A percentile compares a stretch with the other conserved stretches of the same genome.
Evolutionary conservation across 2,888 invertebrate species (phyloP).

Genomic region (Dasysyrphus tricinctus): DNA sequence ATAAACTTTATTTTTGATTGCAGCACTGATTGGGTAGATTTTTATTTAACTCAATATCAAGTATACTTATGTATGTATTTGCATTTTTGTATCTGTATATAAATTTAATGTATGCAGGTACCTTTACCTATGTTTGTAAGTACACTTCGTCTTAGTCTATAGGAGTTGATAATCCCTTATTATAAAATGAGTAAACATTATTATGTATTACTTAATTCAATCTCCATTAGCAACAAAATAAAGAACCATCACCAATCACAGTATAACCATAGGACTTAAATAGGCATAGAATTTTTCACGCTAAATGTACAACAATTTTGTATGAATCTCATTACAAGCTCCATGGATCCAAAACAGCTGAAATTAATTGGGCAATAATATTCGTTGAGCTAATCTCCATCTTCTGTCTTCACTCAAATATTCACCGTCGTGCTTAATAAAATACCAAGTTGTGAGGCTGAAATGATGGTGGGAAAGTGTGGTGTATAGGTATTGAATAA

Average conservation of each 20-base stretch:
- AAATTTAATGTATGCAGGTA: no score
- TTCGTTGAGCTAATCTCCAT: conserved; percentile 44
- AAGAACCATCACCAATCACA: not conserved
- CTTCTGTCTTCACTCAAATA: not conserved
- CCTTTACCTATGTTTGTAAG: no score
- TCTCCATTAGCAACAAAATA: not conserved
- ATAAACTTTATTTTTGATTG: no score
- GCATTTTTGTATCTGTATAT: no score
- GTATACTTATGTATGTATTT: no score
- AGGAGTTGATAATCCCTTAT: no score
- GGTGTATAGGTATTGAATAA: not conserved
- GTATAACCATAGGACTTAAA: not conserved
- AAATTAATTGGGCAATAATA: conserved; percentile 53
- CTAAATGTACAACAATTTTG: not conserved
- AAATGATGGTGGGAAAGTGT: not conserved
- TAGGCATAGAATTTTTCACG: not conserved
- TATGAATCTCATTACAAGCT: not conserved
- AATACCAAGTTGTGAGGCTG: not conserved
- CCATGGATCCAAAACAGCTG: conserved; percentile 34
- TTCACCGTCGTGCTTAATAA: not conserved
- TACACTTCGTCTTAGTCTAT: no score
- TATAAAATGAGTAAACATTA: not conserved
- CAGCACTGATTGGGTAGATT: no score
- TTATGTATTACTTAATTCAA: not conserved
- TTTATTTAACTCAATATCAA: no score